Evolutionary conservation across 1,140 invertebrate species (phyloP).

Genomic region (Zaprionus inermis): DNA sequence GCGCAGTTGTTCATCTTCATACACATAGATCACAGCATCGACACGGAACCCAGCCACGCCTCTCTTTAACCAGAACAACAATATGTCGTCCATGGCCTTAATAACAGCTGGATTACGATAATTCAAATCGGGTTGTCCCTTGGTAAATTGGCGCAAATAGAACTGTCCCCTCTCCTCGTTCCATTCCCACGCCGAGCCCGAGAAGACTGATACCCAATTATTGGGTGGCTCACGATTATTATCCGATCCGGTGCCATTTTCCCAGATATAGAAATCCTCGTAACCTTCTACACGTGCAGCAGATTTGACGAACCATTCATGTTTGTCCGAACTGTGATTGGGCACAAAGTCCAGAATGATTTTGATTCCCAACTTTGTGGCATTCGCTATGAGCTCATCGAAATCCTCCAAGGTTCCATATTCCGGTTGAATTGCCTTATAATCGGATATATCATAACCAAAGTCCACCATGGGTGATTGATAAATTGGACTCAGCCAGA

Average conservation of each 20-base stretch:
- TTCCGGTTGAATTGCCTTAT: slow-evolving; percentile 88
- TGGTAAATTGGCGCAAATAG: slow-evolving; percentile 88
- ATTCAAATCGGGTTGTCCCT: slow-evolving; percentile 89
- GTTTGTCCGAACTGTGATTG: slow-evolving; percentile 90
- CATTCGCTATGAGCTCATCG: slow-evolving; percentile 86
- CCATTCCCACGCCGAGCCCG: slow-evolving; percentile 88
- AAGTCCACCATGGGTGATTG: slow-evolving; percentile 88
- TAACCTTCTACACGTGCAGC: slow-evolving; percentile 85
- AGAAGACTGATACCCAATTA: slow-evolving; percentile 88
- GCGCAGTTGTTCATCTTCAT: slow-evolving; percentile 85
- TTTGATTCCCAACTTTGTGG: slow-evolving; percentile 84
- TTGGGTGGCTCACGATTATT: slow-evolving; percentile 85
- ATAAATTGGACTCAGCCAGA: slow-evolving; percentile 90
- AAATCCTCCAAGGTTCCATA: slow-evolving; percentile 91
- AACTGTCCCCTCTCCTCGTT: slow-evolving; percentile 86
- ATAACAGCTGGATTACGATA: slow-evolving; percentile 87
- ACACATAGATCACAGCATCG: slow-evolving; percentile 87
- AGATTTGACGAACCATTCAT: slow-evolving; percentile 90
- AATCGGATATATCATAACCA: slow-evolving; percentile 89
- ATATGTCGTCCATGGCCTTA: slow-evolving; percentile 88
- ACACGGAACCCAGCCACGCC: slow-evolving; percentile 92
- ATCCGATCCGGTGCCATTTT: slow-evolving; percentile 83
- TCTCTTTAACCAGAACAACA: slow-evolving; percentile 90
- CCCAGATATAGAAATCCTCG: slow-evolving; percentile 90
- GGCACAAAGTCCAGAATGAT: slow-evolving; percentile 85